A percentile compares a stretch with the other conserved stretches of the same genome.
These are phyloP conservation scores for Drosophila pseudotalamancana DNA, from an alignment of 2,888 invertebrate species.

Conservation along the genomic window DNA sequence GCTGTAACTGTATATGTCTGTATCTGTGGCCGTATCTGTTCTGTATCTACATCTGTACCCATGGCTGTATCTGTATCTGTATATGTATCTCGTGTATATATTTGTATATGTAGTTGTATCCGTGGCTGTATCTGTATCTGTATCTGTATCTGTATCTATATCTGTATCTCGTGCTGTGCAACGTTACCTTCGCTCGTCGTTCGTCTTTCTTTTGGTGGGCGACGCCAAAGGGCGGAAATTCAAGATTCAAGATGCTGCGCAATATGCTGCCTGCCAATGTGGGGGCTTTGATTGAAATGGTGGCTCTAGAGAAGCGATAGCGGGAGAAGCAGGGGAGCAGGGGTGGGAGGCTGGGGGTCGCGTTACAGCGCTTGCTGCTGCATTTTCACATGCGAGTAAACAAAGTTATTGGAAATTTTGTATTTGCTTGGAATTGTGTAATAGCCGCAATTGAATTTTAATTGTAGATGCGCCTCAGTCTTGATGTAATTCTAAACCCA, in stretches of 20 bases:
- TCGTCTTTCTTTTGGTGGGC: constrained; percentile 34
- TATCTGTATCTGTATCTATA: constrained; percentile 5
- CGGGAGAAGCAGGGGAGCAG: not conserved
- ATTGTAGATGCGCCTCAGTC: constrained; percentile 51
- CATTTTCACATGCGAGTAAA: constrained; percentile 67
- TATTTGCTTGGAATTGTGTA: constrained; percentile 62
- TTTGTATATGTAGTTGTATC: constrained; percentile 11
- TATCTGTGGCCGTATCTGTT: not conserved
- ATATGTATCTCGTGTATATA: constrained; percentile 12
- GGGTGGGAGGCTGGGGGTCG: not conserved
- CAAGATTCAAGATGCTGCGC: constrained; percentile 75
- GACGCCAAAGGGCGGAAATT: constrained; percentile 60
- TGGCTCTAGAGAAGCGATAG: not conserved
- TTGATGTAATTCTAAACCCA: constrained; percentile 50
- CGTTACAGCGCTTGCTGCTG: constrained; percentile 15
- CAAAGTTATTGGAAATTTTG: constrained; percentile 69
- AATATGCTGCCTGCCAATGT: constrained; percentile 41
- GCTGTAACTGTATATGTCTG: constrained; percentile 2
- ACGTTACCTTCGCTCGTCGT: constrained; percentile 52
- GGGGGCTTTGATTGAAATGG: constrained; percentile 8
- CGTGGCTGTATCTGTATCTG: constrained; percentile 13
- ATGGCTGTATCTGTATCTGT: not conserved
- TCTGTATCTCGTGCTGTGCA: constrained; percentile 41
- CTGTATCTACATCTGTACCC: constrained; percentile 5
- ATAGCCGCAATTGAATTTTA: constrained; percentile 69